Conservation (phyloP, 2,113 vertebrate genomes). For the Peucedramus taeniatus region DNA sequence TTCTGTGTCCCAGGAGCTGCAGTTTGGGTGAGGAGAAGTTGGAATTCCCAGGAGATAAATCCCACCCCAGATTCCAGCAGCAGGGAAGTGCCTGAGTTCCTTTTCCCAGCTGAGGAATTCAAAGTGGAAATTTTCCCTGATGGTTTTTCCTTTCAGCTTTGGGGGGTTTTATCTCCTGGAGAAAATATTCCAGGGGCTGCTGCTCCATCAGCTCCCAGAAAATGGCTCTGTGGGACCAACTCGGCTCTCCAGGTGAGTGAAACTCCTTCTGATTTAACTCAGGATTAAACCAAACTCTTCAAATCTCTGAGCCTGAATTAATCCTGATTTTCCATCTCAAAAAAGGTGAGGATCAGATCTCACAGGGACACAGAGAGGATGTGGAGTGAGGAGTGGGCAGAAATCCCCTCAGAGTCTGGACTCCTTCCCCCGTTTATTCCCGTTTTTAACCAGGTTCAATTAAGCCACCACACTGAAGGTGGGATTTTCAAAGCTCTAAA, state of each 20-base stretch:
- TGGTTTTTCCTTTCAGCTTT: not conserved
- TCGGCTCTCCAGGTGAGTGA: not conserved
- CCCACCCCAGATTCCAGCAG: not conserved
- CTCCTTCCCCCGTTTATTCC: not conserved
- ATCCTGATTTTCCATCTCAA: not conserved
- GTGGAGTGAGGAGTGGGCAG: not conserved
- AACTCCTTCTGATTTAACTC: not conserved
- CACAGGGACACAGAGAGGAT: not conserved
- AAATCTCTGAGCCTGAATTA: not conserved
- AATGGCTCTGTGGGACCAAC: not conserved
- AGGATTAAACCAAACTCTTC: not conserved
- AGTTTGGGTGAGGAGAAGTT: not conserved
- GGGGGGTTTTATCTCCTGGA: not conserved
- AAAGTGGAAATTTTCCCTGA: not conserved
- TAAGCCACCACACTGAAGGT: not conserved
- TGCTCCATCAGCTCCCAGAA: not conserved
- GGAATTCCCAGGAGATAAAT: not conserved
- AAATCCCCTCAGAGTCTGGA: not conserved
- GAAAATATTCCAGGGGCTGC: not conserved
- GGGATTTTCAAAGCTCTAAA: not conserved
- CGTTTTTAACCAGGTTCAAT: not conserved
- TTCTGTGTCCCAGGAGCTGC: not conserved
- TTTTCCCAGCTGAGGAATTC: not conserved
- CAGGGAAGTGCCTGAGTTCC: not conserved
- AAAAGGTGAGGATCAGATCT: not conserved